Percentiles rank a stretch among this genome's conserved stretches.
Conservation (phyloP, 2,113 vertebrate species). For the Neoarius graeffei region DNA sequence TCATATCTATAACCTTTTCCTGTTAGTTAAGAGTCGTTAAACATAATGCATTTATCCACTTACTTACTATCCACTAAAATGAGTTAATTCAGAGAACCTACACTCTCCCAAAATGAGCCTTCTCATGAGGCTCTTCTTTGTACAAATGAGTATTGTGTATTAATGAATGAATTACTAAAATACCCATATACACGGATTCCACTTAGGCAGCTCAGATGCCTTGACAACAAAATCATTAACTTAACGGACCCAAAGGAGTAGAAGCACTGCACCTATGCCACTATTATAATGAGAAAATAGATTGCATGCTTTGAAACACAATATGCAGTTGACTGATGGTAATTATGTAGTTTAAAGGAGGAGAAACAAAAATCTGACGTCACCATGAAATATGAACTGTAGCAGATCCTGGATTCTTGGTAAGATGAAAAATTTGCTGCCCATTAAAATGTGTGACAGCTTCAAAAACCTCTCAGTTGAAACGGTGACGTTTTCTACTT, state of each 20-base stretch:
- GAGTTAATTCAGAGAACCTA: background rate
- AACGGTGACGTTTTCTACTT: background rate
- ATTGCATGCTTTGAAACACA: conserved; percentile 11
- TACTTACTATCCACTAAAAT: background rate
- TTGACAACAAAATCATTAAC: background rate
- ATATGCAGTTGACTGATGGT: conserved; percentile 1
- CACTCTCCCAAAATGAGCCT: background rate
- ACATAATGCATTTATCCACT: background rate
- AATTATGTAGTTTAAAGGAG: conserved; percentile 5
- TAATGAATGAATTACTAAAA: background rate
- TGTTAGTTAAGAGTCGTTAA: background rate
- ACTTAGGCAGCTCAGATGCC: background rate
- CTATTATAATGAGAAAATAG: conserved; percentile 9
- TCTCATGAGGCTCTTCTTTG: background rate
- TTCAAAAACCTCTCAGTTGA: background rate
- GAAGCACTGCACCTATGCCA: background rate
- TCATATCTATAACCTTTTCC: background rate
- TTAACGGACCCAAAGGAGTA: conserved; percentile 1
- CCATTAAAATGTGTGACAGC: background rate
- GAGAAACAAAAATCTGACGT: background rate
- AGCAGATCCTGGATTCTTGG: background rate
- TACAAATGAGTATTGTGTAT: background rate
- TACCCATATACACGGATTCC: background rate
- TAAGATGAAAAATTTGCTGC: background rate
- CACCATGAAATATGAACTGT: background rate